These are phyloP conservation scores for Aspiorhynchus laticeps DNA, from an alignment of 2,113 vertebrate genomes.

Conservation along the genomic window DNA sequence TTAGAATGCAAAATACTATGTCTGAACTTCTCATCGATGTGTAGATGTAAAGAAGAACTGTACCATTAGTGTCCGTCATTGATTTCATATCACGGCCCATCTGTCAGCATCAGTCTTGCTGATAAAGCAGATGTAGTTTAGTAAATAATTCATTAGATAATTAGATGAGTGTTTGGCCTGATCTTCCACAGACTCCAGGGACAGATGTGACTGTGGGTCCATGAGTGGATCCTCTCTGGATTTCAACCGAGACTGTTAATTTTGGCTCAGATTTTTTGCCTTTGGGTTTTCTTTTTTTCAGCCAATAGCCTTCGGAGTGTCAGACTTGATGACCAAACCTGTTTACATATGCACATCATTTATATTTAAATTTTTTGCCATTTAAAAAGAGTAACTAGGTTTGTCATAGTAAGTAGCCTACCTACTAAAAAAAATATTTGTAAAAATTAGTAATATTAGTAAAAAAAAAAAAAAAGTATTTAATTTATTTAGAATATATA, in stretches of 20 bases:
- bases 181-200: neutral
- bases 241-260: neutral
- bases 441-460: no score
- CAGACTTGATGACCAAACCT: neutral
- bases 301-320: neutral
- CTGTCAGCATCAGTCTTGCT: neutral
- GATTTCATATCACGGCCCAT: neutral
- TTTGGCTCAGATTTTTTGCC: neutral
- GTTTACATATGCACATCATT: neutral
- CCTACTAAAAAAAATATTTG: no score
- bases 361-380: neutral
- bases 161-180: neutral
- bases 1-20: neutral
- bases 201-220: neutral
- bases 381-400: neutral
- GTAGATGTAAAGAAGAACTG: neutral
- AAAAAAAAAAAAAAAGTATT: no score
- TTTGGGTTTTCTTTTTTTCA: neutral
- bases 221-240: neutral
- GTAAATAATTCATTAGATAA: conserved; percentile 12
- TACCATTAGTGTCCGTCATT: neutral
- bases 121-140: neutral
- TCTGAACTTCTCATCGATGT: neutral
- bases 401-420: no score
- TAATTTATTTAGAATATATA: no score